Evolutionary conservation across 30 jellyfish, hydroid and myxozoan genomes (phyloP).

Genomic region (Clytia hemisphaerica): DNA sequence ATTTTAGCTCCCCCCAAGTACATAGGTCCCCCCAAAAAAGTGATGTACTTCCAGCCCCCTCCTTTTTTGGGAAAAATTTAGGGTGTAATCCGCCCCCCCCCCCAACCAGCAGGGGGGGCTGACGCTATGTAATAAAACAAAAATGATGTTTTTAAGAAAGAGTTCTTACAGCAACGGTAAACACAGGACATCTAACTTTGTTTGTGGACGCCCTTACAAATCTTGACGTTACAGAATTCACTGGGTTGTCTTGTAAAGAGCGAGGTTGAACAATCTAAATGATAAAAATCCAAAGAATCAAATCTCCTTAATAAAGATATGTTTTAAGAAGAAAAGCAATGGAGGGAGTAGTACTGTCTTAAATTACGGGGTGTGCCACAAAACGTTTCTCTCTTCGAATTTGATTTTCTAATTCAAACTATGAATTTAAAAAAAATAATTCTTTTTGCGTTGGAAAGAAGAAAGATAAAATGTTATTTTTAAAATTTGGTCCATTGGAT

Average conservation of each 20-base stretch:
- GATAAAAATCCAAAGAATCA: neutral
- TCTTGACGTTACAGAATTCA: constrained; percentile 72
- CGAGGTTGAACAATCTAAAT: constrained; percentile 62
- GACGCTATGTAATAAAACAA: neutral
- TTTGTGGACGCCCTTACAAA: constrained; percentile 89
- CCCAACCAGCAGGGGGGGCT: neutral
- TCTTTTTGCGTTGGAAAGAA: neutral
- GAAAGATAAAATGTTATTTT: no score
- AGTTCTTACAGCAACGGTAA: constrained; percentile 84
- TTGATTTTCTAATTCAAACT: neutral
- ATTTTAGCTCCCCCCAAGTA: no score
- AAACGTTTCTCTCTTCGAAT: no score
- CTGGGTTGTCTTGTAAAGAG: constrained; percentile 61
- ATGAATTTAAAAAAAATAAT: neutral
- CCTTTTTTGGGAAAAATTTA: no score
- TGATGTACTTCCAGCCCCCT: no score
- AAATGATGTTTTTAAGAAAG: neutral
- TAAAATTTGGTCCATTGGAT: no score
- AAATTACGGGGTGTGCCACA: no score
- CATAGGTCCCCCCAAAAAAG: no score
- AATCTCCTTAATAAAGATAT: neutral
- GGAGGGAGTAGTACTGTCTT: no score
- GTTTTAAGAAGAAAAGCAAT: no score
- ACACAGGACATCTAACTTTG: constrained; percentile 85
- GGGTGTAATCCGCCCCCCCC: no score